Evolutionary conservation across 2,797 vertebrate genomes (phyloP), one percentile per base, ranked within the genome.

Genomic region (Cephalopachus bancanus): DNA sequence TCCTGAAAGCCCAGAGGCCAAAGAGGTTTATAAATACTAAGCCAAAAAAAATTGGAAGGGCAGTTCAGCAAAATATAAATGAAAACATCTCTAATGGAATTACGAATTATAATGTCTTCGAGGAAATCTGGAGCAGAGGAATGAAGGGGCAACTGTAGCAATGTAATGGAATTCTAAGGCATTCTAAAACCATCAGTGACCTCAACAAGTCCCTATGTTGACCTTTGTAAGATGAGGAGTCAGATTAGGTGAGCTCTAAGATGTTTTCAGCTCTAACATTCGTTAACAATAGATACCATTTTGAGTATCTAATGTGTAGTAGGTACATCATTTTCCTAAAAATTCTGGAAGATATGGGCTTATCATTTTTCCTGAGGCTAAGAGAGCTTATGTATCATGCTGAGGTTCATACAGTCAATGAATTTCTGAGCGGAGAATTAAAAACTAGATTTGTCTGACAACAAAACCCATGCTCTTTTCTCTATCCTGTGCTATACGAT

Each of bases 401-500:
- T 16, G 15, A 11, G 0, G 62, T 71, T 72, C 60, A 90, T 19
- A 51, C 6, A 78, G 28, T 24, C 60, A 59, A 28, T 89, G 49
- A 4, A 28, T 83, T 86, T 96, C 67, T 91, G 62, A 89, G 44
- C 59, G 37, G 60, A 62, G 74, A 90, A 81, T 95, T 92, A 84
- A 84, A 93, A 90, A 85, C 84, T 67, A 37, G 30, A 26, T 53
- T 91, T 84, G 7, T 83, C 69, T 74, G 64, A 85, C 16, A 83
- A 37, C 49, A 93, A 85, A 94, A 79, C 26, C 5, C 37, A 8
- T 60, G 10, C 84, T 84, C 55, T 69, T 75, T 96, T 62, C 44
- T 33, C 57, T 84, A 22, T 85, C 57, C 51, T 92, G 15, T 12
- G 10, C 69, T 11, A 1, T 60, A 15, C 1, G 51, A 5, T 79